These are phyloP conservation scores for Octopus sinensis DNA, from an alignment of 1,140 invertebrate genomes.

Conservation along the genomic window DNA sequence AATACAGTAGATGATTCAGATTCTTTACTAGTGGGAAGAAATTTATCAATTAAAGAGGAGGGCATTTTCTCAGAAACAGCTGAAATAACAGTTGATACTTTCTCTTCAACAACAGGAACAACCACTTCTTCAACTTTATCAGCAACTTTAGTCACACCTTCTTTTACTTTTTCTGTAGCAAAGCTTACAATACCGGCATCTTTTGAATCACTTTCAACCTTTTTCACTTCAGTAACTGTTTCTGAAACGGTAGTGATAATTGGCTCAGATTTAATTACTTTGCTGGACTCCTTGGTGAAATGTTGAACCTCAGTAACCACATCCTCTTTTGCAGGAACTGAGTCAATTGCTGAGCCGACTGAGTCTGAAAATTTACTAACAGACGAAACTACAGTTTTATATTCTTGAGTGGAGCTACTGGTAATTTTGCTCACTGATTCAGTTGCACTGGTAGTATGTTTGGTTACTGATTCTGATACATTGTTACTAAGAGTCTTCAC, in stretches of 20 bases:
- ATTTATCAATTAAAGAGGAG: neutral
- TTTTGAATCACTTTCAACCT: neutral
- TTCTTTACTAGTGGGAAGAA: neutral
- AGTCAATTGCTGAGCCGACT: neutral
- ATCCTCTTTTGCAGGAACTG: neutral
- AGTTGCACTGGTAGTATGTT: neutral
- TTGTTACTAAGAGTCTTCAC: neutral
- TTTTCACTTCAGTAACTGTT: neutral
- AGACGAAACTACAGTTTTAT: neutral
- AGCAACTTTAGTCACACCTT: neutral
- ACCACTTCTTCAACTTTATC: neutral
- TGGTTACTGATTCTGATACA: neutral
- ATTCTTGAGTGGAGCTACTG: neutral
- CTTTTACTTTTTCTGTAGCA: neutral
- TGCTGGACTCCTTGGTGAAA: neutral
- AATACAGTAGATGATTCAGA: neutral
- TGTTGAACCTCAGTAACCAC: conserved; percentile 3
- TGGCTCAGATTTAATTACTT: neutral
- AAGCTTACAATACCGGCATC: conserved; percentile 1
- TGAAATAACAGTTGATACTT: neutral
- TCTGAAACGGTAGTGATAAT: neutral
- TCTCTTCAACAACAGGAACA: neutral
- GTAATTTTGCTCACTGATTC: neutral
- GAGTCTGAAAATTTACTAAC: neutral
- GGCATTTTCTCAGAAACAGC: neutral